Conservation (phyloP, 2,113 vertebrate genomes). For the Alectura lathami region DNA sequence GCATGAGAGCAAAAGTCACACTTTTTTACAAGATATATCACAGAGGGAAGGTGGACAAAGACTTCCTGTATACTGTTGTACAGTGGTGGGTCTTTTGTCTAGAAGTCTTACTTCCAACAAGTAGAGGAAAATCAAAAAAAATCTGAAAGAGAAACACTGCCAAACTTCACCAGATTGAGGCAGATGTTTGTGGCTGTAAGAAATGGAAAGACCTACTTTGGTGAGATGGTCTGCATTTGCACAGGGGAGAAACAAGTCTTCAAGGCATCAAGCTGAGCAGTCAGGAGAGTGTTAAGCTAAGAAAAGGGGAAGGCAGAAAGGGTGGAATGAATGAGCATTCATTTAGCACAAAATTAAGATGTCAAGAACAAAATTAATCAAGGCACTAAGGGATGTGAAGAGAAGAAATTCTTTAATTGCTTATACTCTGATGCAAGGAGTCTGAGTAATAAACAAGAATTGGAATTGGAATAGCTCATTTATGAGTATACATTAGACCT, state of each 20-base stretch:
- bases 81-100: not conserved
- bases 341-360: constrained; percentile 66
- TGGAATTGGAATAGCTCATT: constrained; percentile 69
- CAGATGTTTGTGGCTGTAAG: not conserved
- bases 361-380: constrained; percentile 74
- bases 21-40: not conserved
- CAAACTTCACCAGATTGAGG: not conserved
- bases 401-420: constrained; percentile 72
- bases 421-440: constrained; percentile 61
- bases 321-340: constrained; percentile 48
- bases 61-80: not conserved
- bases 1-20: not conserved
- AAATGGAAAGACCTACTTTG: not conserved
- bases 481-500: constrained; percentile 67
- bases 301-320: constrained; percentile 31
- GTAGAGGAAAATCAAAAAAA: not conserved
- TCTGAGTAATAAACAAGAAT: constrained; percentile 66
- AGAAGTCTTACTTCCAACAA: not conserved
- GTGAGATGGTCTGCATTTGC: not conserved
- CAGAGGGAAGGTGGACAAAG: not conserved
- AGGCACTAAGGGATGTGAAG: constrained; percentile 64
- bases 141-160: not conserved
- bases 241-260: not conserved
- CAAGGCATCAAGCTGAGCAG: not conserved
- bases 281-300: constrained; percentile 63